Percentiles rank a stretch among this genome's conserved stretches.
Conservation (phyloP, 2,113 vertebrate genomes). For the Scortum barcoo region DNA sequence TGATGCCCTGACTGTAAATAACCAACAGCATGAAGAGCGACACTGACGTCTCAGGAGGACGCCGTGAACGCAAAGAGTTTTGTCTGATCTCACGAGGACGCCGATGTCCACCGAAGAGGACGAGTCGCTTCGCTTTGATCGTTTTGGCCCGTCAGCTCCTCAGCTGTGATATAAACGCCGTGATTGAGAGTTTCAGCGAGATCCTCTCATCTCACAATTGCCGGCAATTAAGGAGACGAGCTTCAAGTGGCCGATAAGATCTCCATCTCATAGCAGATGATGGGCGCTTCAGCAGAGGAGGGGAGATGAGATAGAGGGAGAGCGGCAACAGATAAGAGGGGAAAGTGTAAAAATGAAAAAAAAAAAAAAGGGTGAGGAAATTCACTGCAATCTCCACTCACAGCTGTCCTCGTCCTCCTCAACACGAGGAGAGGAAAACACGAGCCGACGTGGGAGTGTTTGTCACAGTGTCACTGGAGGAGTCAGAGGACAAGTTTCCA, state of each 20-base stretch:
- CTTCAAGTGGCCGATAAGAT: conserved; percentile 42
- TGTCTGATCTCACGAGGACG: background rate
- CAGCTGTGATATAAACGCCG: background rate
- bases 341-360: conserved; percentile 2
- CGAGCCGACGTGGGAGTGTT: background rate
- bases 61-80: background rate
- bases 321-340: conserved; percentile 15
- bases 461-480: background rate
- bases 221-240: conserved; percentile 39
- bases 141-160: background rate
- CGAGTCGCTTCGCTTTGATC: background rate
- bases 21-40: background rate
- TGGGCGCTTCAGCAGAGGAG: background rate
- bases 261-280: conserved; percentile 26
- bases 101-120: background rate
- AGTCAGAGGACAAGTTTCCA: background rate
- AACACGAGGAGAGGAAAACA: background rate
- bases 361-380: conserved; percentile 38
- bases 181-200: background rate
- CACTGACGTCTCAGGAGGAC: background rate
- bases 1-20: background rate
- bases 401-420: conserved; percentile 34
- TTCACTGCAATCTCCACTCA: conserved; percentile 38
- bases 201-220: conserved; percentile 18
- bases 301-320: background rate